Evolutionary conservation across 2,797 vertebrate species (phyloP), one percentile per base, ranked within the genome.

Genomic region (Pygocentrus nattereri): DNA sequence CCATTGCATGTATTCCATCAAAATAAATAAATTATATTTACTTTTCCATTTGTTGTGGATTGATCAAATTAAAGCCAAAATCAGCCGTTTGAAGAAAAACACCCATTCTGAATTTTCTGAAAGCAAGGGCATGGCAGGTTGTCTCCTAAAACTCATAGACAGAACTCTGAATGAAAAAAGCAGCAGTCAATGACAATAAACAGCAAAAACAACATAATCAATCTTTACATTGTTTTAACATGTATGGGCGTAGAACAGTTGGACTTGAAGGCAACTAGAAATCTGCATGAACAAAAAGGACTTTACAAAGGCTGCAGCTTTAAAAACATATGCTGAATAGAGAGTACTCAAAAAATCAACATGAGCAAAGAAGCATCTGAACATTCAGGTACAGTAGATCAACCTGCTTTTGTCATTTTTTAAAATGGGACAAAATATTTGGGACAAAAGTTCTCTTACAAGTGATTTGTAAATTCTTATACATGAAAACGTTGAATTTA

Each of bases 381-480:
- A 64, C 16, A 19, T 31, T 64, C 3, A 61, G 16, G 6, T 59
- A 31, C 16, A 47, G 61, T 34, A 64, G 61, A 62, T n/a, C 41
- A 47, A 8, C 0, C 7, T 2, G 16, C 44, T n/a, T 41, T 68
- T 52, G n/a, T 72, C 3, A 5, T 34, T 7, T 38, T 62, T 49
- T 31, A 1, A 38, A 68, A 13, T 73, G 15, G 44, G 1, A 72
- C 69, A 21, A 68, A 74, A 67, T 30, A 74, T 80, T 58, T 72
- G n/a, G n/a, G n/a, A n/a, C n/a, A n/a, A n/a, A 59, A 68, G 54
- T 31, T 74, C 38, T 67, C 59, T 71, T 65, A 58, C 65, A 76
- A 15, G 23, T 67, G 49, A 50, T 76, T 69, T 78, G 64, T 52
- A 85, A 75, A 83, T 79, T 83, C 71, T n/a, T n/a, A n/a, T n/a